Evolutionary conservation across 2,888 invertebrate species (phyloP), one percentile per base, ranked within the genome.

Genomic region (Trissolcus japonicus): DNA sequence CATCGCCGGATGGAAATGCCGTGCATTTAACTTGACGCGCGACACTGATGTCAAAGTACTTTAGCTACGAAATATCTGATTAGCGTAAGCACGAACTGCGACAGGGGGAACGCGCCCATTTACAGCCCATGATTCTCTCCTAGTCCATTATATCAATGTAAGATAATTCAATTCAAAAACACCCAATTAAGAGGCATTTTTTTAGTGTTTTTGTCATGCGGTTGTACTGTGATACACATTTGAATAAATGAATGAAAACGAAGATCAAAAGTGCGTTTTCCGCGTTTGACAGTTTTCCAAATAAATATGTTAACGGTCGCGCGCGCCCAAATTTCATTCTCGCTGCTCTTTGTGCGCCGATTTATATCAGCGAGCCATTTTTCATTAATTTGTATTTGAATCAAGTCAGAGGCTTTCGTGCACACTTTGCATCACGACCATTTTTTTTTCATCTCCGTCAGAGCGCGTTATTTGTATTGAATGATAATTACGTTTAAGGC

Each of bases 61-160:
- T 80, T 79, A 77, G 78, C 76, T 79, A 74, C 66, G 79, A 79
- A 81, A 78, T 76, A 79, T 76, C 68, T 79, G 76, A 78, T 80
- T 71, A 72, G 54, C 59, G 61, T 59, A 76, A 65, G 67, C 56
- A 72, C 68, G 69, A 55, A 60, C 59, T 54, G 73, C 69, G 65
- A 66, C 51, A 75, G 67, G 72, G 71, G 71, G 78, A 51, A 17
- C 51, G 72, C 68, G 59, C 50, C 43, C 78, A 78, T 78, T 78
- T 71, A 66, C 75, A 75, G 67, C 63, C 67, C 67, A 72, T 66
- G 60, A 55, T 19, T 51, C 51, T 51, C 61, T 61, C 35, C 54
- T 35, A 21, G 63, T 60, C 65, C 65, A 67, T 72, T 72, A 72
- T 72, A 76, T 65, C 72, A 77, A 77, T 72, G 62, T 41, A 77